phyloP scores from a whole-genome alignment of 2,113 vertebrate genomes.

The Rhodinocichla rosea region DNA sequence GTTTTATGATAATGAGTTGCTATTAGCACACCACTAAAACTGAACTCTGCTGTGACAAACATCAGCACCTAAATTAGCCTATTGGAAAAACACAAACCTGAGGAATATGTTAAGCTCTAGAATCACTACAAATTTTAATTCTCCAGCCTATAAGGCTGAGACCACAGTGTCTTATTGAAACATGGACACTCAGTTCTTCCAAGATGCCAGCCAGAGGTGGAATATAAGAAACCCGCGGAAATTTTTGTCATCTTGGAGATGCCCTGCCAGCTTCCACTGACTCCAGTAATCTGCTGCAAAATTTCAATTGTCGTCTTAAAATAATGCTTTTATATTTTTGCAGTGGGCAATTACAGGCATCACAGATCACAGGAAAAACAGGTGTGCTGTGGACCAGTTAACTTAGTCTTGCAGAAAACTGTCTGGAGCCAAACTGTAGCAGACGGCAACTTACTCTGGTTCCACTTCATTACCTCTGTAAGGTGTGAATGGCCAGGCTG shows the following conservation, averaged over 20 bases:
- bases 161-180: not conserved
- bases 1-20: not conserved
- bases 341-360: conserved; percentile 48
- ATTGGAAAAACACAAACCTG: not conserved
- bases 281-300: conserved; percentile 16
- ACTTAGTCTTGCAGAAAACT: conserved; percentile 50
- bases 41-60: not conserved
- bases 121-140: not conserved
- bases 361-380: conserved; percentile 43
- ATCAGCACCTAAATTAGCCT: not conserved
- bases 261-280: not conserved
- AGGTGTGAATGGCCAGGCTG: conserved; percentile 20
- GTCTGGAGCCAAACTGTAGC: not conserved
- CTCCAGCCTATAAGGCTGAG: not conserved
- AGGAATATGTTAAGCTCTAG: not conserved
- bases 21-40: not conserved
- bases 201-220: not conserved
- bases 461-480: conserved; percentile 5
- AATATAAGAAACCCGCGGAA: not conserved
- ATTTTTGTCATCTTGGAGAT: not conserved
- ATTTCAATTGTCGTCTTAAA: conserved; percentile 38
- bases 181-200: not conserved
- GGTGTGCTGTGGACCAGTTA: conserved; percentile 24
- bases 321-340: conserved; percentile 34
- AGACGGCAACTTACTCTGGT: conserved; percentile 6